Conservation (phyloP, 2,888 invertebrate genomes). For the Chalcosyrphus nemorum region DNA sequence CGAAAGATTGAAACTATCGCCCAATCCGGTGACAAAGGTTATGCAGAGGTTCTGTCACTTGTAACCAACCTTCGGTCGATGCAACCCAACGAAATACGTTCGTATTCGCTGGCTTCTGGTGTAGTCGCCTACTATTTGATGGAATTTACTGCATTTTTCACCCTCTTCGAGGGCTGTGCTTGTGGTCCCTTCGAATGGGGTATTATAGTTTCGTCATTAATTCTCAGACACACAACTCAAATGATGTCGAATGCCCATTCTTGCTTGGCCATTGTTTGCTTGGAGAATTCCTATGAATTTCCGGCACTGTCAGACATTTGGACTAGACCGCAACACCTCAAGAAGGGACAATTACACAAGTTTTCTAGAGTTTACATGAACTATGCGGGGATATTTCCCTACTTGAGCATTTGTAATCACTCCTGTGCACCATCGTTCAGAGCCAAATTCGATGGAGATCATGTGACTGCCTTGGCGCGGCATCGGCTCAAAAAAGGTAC, state of each 20-base stretch:
- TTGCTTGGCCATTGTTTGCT: conserved; percentile 79
- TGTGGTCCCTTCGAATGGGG: conserved; percentile 80
- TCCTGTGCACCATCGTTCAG: conserved; percentile 93
- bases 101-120: conserved; percentile 87
- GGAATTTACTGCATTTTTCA: conserved; percentile 86
- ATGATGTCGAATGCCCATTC: conserved; percentile 90
- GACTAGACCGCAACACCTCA: conserved; percentile 75
- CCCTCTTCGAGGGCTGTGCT: conserved; percentile 80
- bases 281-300: conserved; percentile 54
- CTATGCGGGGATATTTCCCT: conserved; percentile 93
- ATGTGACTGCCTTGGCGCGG: conserved; percentile 87
- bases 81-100: conserved; percentile 85
- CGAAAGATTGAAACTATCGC: conserved; percentile 77
- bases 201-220: conserved; percentile 84
- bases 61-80: conserved; percentile 89
- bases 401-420: conserved; percentile 96
- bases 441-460: conserved; percentile 88
- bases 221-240: conserved; percentile 91
- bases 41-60: conserved; percentile 75
- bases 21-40: conserved; percentile 39
- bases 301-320: conserved; percentile 75
- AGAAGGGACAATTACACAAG: conserved; percentile 75
- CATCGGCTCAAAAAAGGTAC: conserved; percentile 85
- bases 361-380: conserved; percentile 81
- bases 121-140: conserved; percentile 87